Evolutionary conservation across 2,888 invertebrate genomes (phyloP), one percentile per base, ranked within the genome.

Genomic region (Sipha maydis): DNA sequence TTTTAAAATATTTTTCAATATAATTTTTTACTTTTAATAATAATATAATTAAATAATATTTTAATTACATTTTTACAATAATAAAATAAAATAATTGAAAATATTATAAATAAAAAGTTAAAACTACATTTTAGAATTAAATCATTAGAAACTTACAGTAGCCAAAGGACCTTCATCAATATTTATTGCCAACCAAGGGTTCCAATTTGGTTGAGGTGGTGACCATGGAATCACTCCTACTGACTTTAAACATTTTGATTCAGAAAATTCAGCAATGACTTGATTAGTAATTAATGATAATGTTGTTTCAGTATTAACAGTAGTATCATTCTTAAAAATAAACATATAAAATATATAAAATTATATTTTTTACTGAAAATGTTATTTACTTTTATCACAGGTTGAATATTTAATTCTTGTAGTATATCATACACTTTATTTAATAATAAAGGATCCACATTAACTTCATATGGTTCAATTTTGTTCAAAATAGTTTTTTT

Each of bases 141-240:
- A 17, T 25, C 0, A 73, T 48, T 48, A 71, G n/a, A n/a, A 89
- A 86, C 89, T 78, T 85, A 90, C 90, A 14, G 94, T 93, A 0
- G 97, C 95, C 89, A 97, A 91, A 1, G 95, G 96, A 0, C 98
- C 98, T 92, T 99, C 99, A 91, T 99, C 98, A 91, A 99, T 98
- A 92, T 99, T 99, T 91, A 97, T 97, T 0, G 95, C 96, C 28
- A 95, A 96, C 99, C 99, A 99, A 0, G 98, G 96, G 92, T 99
- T 98, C 99, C 99, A 99, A 92, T 99, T 99, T 8, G 95, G 94
- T 91, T 96, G 95, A 0, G 99, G 98, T 1, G 99, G 99, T 0
- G 98, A 96, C 99, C 99, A 99, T 0, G 97, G 95, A 1, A 99
- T 97, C 0, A 98, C 97, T 0, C 96, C 96, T 0, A 95, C 95